Evolutionary conservation across 1,140 invertebrate genomes (phyloP).

Genomic region (Eciton burchellii): DNA sequence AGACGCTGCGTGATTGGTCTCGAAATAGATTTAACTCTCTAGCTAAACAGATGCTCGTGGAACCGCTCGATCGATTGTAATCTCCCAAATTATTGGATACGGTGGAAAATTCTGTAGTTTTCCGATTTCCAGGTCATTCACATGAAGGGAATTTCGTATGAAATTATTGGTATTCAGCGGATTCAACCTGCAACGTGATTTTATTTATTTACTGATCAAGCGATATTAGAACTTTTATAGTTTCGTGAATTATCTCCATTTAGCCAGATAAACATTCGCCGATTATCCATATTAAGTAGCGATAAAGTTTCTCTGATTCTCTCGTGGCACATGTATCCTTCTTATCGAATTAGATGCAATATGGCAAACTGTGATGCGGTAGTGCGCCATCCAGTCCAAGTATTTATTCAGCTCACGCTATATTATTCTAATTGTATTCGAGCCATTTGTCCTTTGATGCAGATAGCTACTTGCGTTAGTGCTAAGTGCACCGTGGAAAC

Average conservation of each 20-base stretch:
- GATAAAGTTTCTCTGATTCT: not conserved
- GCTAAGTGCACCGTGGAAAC: conserved; percentile 41
- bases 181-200: not conserved
- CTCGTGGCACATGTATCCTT: not conserved
- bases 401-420: conserved; percentile 11
- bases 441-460: conserved; percentile 37
- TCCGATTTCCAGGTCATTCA: not conserved
- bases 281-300: not conserved
- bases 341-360: conserved; percentile 1
- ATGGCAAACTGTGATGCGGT: not conserved
- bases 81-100: not conserved
- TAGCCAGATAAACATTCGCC: not conserved
- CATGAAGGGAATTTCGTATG: not conserved
- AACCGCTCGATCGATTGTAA: not conserved
- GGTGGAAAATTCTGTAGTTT: not conserved
- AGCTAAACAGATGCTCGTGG: not conserved
- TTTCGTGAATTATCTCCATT: not conserved
- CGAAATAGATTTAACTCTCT: conserved; percentile 4
- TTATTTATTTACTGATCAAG: not conserved
- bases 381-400: not conserved
- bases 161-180: not conserved
- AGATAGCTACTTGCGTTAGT: conserved; percentile 31
- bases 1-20: not conserved
- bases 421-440: conserved; percentile 39
- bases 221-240: not conserved